phyloP scores from a whole-genome alignment of 2,797 vertebrate species.

The Micropoecilia bifurca region DNA sequence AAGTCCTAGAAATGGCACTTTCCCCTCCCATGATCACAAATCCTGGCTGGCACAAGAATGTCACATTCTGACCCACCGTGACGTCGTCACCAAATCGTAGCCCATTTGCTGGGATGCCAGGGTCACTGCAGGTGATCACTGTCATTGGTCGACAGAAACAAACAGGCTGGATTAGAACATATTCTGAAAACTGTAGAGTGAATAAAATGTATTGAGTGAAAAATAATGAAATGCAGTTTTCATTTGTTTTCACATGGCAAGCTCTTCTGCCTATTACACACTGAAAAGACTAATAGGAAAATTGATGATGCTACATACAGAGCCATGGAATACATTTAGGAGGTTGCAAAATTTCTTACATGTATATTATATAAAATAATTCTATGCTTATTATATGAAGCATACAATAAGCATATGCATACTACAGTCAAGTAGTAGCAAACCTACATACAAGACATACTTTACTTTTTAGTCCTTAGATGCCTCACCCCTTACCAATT shows the following conservation, averaged over 20 bases:
- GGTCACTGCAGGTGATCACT: conserved; percentile 96
- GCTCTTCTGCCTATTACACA: too few species aligned
- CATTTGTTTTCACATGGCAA: too few species aligned
- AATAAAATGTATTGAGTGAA: background rate
- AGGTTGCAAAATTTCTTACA: background rate
- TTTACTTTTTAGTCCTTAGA: too few species aligned
- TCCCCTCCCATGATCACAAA: conserved; percentile 86
- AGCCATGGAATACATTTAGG: background rate
- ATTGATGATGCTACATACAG: background rate
- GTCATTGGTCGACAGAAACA: conserved; percentile 27
- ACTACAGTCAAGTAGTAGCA: too few species aligned
- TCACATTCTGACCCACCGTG: conserved; percentile 92
- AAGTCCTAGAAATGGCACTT: conserved; percentile 81
- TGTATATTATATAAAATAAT: too few species aligned
- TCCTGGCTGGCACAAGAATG: conserved; percentile 92
- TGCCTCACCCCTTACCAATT: too few species aligned
- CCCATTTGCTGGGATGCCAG: conserved; percentile 91
- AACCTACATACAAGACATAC: too few species aligned
- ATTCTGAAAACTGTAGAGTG: background rate
- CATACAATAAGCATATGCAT: too few species aligned
- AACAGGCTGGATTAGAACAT: conserved; percentile 9
- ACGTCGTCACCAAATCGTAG: conserved; percentile 90
- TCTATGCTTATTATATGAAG: too few species aligned
- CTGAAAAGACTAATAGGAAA: background rate
- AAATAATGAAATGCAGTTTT: too few species aligned